Base-by-base conservation (phyloP, 30 jellyfish, hydroid and myxozoan genomes). In the Aurelia aurita region DNA sequence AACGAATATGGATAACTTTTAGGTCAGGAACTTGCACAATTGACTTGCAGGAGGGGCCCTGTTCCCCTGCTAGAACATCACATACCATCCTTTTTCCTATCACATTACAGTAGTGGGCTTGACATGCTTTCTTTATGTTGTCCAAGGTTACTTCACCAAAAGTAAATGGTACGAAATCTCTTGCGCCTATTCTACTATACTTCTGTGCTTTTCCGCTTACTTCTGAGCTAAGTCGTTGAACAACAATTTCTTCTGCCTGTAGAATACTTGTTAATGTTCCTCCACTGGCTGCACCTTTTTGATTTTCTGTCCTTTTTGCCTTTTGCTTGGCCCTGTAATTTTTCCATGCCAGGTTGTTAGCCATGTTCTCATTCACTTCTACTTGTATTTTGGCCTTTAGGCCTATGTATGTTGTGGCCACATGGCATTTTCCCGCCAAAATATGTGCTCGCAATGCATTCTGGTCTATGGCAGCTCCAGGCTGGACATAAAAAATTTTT, bases 181-280 rank as follows among this genome's bases (percentile, higher is more conserved):
- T 26, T 55, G 80, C 64, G 57, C 87, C 87, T 7, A 74, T 32
- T 23, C 59, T 19, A 12, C 27, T 22, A 31, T 51, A 74, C 58
- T 75, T 75, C 65, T 51, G 74, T 25, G 87, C 87, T 54, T 75
- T 75, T 34, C 87, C 87, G 25, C 20, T 28, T 8, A 58, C 87
- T 21, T 9, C 22, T 20, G 75, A 26, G 23, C 61, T 21, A n/a
- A 75, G 58, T 20, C 87, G 55, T 57, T 75, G 87, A 25, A 75
- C 87, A 75, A 53, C 58, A 8, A 75, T 14, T 26, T 75, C 87
- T 14, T 25, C 84, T 71, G 78, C 55, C 58, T 66, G 32, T 16
- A 66, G 9, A 66, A 57, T 57, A 5, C 5, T 31, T 31, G 43
- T 31, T 5, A 31, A 31, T 2, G 43, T 31, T 31, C 43, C 43